These are phyloP conservation scores for Pantherophis vulpinus DNA, from an alignment of 2,797 vertebrate species.

Conservation along the genomic window DNA sequence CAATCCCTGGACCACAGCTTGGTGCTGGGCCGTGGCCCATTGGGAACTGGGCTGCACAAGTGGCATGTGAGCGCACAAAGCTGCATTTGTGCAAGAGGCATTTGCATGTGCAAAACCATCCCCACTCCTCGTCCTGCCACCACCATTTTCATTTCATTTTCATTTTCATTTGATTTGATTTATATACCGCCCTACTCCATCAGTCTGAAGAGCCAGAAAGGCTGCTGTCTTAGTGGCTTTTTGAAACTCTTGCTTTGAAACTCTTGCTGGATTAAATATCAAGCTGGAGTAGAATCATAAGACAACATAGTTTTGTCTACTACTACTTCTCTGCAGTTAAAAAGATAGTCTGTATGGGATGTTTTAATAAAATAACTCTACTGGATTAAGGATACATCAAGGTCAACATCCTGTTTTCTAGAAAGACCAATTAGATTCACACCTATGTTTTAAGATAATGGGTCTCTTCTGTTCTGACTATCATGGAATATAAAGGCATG, in stretches of 20 bases:
- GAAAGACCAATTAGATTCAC: background rate
- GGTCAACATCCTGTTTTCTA: background rate
- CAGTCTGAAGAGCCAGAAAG: background rate
- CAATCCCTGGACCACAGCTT: no score
- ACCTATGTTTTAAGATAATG: background rate
- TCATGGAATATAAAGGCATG: background rate
- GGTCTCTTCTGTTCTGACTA: background rate
- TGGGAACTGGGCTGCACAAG: no score
- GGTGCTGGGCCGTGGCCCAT: no score
- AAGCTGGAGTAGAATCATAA: background rate
- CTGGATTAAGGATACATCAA: background rate
- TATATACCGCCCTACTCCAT: no score
- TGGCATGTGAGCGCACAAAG: no score
- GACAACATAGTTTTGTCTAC: background rate
- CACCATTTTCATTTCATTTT: no score
- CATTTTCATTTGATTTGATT: no score
- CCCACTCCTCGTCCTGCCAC: background rate
- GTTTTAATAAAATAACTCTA: background rate
- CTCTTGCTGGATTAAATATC: background rate
- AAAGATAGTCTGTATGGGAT: background rate
- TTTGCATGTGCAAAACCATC: background rate
- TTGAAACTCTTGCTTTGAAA: no score
- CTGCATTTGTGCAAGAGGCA: no score
- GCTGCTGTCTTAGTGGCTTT: background rate
- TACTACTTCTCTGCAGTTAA: background rate